A percentile compares a stretch with the other conserved stretches of the same genome.
Evolutionary conservation across 2,797 vertebrate species (phyloP).

Genomic region (Fistularia tabacaria): DNA sequence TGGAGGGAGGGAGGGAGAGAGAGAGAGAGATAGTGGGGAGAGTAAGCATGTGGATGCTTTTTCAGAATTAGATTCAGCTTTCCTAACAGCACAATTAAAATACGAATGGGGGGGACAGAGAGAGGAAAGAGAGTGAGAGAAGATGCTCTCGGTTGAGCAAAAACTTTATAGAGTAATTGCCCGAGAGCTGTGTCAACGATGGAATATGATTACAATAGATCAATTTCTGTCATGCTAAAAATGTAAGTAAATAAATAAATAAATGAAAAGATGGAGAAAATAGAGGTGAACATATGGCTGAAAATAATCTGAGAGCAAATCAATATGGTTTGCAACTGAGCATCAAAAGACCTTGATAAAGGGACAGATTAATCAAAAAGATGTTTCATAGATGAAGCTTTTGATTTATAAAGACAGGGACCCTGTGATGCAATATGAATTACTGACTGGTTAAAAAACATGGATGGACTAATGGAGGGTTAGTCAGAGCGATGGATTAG

Average conservation of each 20-base stretch:
- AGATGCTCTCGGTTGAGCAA: constrained; percentile 47
- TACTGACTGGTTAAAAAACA: constrained; percentile 40
- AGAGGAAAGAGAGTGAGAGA: constrained; percentile 7
- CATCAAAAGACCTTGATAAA: constrained; percentile 62
- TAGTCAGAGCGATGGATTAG: constrained; percentile 14
- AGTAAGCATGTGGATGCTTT: constrained; percentile 61
- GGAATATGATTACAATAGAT: constrained; percentile 78
- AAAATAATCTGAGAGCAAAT: constrained; percentile 68
- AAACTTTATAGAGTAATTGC: constrained; percentile 63
- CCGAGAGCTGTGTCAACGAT: constrained; percentile 56
- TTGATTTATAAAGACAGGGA: constrained; percentile 58
- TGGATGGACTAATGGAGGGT: constrained; percentile 21
- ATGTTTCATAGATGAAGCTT: constrained; percentile 60
- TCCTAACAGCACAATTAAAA: constrained; percentile 70
- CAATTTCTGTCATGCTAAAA: constrained; percentile 69
- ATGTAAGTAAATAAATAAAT: background rate
- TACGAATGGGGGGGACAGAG: constrained; percentile 20
- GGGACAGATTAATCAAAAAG: constrained; percentile 64
- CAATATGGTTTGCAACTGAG: constrained; percentile 64
- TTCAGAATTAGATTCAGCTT: constrained; percentile 70
- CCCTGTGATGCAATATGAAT: constrained; percentile 61
- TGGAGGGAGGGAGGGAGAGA: constrained; percentile 39
- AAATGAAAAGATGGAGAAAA: constrained; percentile 10
- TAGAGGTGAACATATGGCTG: constrained; percentile 39
- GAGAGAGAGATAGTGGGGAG: constrained; percentile 47